These are phyloP conservation scores for Pseudoatta argentina DNA, from an alignment of 1,140 invertebrate species.

Conservation along the genomic window DNA sequence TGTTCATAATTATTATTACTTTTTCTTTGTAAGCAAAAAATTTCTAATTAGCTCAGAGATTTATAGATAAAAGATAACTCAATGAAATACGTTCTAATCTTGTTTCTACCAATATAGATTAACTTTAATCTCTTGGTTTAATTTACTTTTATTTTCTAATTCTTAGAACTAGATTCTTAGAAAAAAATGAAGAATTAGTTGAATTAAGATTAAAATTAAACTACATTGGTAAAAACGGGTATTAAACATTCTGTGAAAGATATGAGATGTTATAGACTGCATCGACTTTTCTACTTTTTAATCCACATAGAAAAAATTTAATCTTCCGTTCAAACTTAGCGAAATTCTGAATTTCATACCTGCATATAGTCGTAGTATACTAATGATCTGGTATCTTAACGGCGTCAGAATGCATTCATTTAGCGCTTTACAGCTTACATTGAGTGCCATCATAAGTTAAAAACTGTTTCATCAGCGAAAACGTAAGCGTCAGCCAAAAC, in stretches of 20 bases:
- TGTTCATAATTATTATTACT: neutral
- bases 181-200: too few species aligned
- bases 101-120: too few species aligned
- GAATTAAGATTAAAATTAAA: too few species aligned
- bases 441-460: neutral
- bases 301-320: slow-evolving; percentile 22
- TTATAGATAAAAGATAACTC: slow-evolving; percentile 1
- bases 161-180: too few species aligned
- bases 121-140: too few species aligned
- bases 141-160: too few species aligned
- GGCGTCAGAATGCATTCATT: slow-evolving; percentile 22
- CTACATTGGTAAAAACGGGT: too few species aligned
- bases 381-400: neutral
- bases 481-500: neutral
- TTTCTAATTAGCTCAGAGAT: neutral
- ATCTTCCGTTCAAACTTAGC: slow-evolving; percentile 32
- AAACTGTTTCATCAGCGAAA: neutral
- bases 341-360: neutral
- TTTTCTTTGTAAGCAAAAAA: neutral
- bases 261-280: neutral
- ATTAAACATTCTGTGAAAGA: neutral
- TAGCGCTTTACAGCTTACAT: slow-evolving; percentile 9
- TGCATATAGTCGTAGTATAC: neutral
- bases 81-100: neutral
- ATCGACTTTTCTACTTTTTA: neutral